These are phyloP conservation scores for Nowickia ferox DNA, from an alignment of 2,888 invertebrate species.

Conservation along the genomic window DNA sequence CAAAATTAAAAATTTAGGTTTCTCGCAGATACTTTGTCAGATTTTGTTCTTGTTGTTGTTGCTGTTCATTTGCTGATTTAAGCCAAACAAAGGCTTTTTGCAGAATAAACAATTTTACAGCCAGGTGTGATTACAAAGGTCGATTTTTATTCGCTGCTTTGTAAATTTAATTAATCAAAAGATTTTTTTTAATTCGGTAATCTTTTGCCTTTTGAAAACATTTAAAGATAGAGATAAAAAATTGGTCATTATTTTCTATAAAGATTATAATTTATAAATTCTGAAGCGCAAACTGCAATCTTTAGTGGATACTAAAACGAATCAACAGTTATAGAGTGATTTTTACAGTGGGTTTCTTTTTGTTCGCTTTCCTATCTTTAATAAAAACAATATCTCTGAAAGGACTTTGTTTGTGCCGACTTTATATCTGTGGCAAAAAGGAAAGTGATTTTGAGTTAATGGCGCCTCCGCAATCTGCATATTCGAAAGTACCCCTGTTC, in stretches of 20 bases:
- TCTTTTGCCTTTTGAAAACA: conserved; percentile 28
- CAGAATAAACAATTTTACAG: conserved; percentile 37
- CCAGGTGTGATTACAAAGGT: conserved; percentile 72
- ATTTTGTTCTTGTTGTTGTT: conserved; percentile 21
- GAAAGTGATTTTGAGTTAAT: too few species aligned
- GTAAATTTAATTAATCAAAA: conserved; percentile 58
- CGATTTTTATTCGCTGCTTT: conserved; percentile 27
- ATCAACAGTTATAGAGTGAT: too few species aligned
- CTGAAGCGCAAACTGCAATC: background rate
- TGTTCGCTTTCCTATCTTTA: background rate
- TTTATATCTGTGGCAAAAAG: too few species aligned
- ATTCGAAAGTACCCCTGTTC: too few species aligned
- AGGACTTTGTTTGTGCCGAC: background rate
- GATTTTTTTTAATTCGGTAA: conserved; percentile 54
- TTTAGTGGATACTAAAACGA: background rate
- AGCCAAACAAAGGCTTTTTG: conserved; percentile 61
- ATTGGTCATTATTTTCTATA: background rate
- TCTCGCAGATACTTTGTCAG: conserved; percentile 43
- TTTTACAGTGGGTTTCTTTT: too few species aligned
- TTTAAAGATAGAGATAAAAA: conserved; percentile 43
- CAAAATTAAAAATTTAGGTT: conserved; percentile 59
- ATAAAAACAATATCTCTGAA: background rate
- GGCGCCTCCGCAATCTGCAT: too few species aligned
- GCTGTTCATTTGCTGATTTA: conserved; percentile 35
- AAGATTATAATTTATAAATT: conserved; percentile 36